phyloP scores from a whole-genome alignment of 2,888 invertebrate species.

The Caenorhabditis japonica region DNA sequence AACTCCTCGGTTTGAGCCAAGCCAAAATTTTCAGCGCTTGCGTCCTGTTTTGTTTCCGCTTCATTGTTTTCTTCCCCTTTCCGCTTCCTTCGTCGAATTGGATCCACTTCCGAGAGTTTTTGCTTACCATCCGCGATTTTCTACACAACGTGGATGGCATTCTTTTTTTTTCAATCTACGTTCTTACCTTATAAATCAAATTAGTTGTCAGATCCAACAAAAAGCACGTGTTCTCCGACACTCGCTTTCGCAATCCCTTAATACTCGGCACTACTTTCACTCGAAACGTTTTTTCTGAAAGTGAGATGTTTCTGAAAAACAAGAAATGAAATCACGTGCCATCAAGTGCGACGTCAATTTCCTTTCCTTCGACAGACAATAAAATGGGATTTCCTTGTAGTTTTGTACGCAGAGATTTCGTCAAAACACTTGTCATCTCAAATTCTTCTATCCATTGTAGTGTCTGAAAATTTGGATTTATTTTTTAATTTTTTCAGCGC shows the following conservation, averaged over 20 bases:
- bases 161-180: not conserved
- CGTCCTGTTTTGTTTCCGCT: conserved; percentile 19
- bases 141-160: not conserved
- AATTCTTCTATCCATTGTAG: conserved; percentile 37
- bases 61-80: conserved; percentile 8
- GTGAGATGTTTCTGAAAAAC: not conserved
- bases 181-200: conserved; percentile 23
- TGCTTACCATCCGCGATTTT: conserved; percentile 9
- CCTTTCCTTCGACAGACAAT: conserved; percentile 32
- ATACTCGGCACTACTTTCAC: conserved; percentile 38
- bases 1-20: conserved; percentile 26
- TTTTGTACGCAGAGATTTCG: conserved; percentile 20
- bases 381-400: conserved; percentile 38
- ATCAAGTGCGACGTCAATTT: conserved; percentile 28
- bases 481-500: conserved; percentile 3
- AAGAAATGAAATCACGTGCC: conserved; percentile 11
- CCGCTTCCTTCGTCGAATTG: conserved; percentile 1
- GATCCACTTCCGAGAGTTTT: conserved; percentile 2
- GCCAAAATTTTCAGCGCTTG: conserved; percentile 17
- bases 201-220: conserved; percentile 31
- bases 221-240: conserved; percentile 32
- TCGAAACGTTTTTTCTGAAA: conserved; percentile 36
- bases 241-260: conserved; percentile 25
- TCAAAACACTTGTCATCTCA: conserved; percentile 21
- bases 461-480: conserved; percentile 21